A percentile compares a stretch with the other conserved stretches of the same genome.
phyloP scores from a whole-genome alignment of 2,113 vertebrate species.

The Harpagus bidentatus region DNA sequence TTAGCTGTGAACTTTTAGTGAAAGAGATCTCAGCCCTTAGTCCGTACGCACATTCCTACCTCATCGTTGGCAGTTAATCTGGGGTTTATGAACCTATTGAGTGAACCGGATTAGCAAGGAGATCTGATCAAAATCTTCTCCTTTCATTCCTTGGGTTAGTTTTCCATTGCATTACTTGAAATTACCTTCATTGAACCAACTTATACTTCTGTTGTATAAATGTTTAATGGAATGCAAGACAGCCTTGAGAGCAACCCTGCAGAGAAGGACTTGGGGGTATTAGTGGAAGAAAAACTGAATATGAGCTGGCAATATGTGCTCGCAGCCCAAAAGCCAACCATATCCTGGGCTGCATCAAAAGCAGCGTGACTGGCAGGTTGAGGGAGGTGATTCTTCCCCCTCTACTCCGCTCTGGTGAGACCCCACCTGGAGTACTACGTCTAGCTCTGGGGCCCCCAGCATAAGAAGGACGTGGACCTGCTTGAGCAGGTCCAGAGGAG shows the following conservation, averaged over 20 bases:
- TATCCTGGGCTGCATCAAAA: too few relatives aligned
- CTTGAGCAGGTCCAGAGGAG: too few relatives aligned
- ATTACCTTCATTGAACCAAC: not conserved
- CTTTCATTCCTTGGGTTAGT: not conserved
- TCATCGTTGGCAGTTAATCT: fast-evolving
- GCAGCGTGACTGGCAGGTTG: too few relatives aligned
- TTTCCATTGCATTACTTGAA: not conserved
- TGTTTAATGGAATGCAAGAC: not conserved
- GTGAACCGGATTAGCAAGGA: not conserved
- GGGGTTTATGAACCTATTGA: not conserved
- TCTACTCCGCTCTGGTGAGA: too few relatives aligned
- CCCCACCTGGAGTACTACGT: too few relatives aligned
- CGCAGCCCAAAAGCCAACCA: too few relatives aligned
- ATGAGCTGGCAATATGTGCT: too few relatives aligned
- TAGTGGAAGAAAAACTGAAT: too few relatives aligned
- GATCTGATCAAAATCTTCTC: not conserved
- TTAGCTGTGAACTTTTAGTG: not conserved
- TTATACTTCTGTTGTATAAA: not conserved
- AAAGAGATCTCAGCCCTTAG: not conserved
- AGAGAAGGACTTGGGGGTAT: too few relatives aligned
- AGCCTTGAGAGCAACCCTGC: not conserved
- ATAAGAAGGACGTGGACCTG: too few relatives aligned
- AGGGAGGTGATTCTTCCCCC: too few relatives aligned
- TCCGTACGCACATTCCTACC: not conserved
- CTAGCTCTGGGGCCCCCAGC: too few relatives aligned